Evolutionary conservation across 2,797 vertebrate genomes (phyloP), one percentile per base, ranked within the genome.

Genomic region (Tamandua tetradactyla): DNA sequence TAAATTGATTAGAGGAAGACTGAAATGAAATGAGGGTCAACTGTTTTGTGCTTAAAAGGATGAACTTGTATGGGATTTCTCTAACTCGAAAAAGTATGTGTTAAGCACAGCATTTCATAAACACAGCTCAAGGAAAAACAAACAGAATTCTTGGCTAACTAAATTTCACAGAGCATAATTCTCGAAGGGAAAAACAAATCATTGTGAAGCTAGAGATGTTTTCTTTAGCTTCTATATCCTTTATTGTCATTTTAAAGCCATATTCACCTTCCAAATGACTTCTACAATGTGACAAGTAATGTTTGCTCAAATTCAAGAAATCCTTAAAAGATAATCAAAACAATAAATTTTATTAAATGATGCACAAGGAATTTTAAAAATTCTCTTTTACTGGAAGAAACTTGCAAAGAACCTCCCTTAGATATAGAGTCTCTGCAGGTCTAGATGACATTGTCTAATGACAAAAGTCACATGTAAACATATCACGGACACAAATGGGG

Each of bases 61-160:
- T 84, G 22, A 84, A 92, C 47, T 93, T 93, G 74, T 40, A 68
- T 17, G 55, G 47, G 81, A 93, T 92, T 92, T 91, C 88, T 93
- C 78, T 85, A 92, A 96, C 75, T 87, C 76, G 30, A 62, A 89
- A 94, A 92, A 91, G 74, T 66, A 92, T 92, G 42, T 74, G 88
- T 96, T 89, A 92, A 96, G 80, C 81, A 94, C 42, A 89, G 42
- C 42, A 85, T 86, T 92, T 93, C 52, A 79, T 89, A 86, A 96
- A 95, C 88, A 86, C 42, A 87, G 10, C 49, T 93, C 89, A 40
- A 10, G 71, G 52, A 64, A 91, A 95, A 95, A 91, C 69, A 55
- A 86, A 87, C 76, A 90, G 44, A 71, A 49, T 52, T 76, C 61
- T 75, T 62, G 44, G 61, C 49, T 85, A 59, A 13, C 59, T 85